Evolutionary conservation across 2,797 vertebrate species (phyloP), one percentile per base, ranked within the genome.

Genomic region (Heteromormyrus szaboi): DNA sequence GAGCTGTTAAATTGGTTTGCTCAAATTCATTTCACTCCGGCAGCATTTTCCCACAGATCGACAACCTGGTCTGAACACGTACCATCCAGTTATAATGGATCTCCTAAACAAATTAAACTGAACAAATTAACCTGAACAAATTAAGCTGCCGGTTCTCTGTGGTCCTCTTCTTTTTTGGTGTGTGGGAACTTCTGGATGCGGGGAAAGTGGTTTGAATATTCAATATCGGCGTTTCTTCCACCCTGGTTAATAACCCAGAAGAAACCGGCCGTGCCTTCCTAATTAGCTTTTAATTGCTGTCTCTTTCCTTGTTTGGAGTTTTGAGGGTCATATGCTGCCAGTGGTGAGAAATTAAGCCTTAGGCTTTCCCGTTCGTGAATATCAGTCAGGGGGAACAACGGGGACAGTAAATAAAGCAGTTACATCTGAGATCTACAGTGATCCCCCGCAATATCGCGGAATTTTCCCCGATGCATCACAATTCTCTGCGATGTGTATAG

Each of bases 1-100:
- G 33, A 89, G 91, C 89, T 91, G 92, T 92, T 92, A 90, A 92
- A 92, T 92, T 91, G 90, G 91, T 90, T 92, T 53, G 9, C 48
- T 51, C 22, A 29, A 85, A 46, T 85, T 51, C 48, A 85, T 85
- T 51, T 85, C 22, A 85, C 22, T 51, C 44, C n/a, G 12, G 44
- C n/a, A 29, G 44, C 48, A 51, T 51, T 51, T 84, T 51, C 22
- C 48, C 46, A 29, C 83, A 11, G n/a, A 53, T 50, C 44, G 22
- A 25, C 46, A 53, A 29, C 83, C 29, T 51, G 44, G 83, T 85
- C 48, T 85, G 83, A 25, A 29, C 83, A 85, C 46, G 46, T 50
- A 50, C n/a, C 83, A 51, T 46, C 44, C 17, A 85, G 48, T 85
- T 85, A 85, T 85, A 50, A 85, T 85, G 48, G 48, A 85, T 85